Base-by-base conservation (phyloP, 1,140 invertebrate species). In the Trinorchestia longiramus region DNA sequence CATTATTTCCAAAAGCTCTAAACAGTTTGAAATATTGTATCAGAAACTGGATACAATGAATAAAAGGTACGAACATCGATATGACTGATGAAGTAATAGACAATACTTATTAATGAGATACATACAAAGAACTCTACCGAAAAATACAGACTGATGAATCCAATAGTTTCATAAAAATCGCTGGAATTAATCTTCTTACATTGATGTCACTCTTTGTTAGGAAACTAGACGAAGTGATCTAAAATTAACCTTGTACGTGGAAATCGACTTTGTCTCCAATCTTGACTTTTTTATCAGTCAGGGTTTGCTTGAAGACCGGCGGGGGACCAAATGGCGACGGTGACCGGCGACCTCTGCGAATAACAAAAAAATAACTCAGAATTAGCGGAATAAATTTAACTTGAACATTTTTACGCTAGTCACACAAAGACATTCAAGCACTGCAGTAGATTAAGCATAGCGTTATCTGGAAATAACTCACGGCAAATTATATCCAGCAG, bases 221-320 rank as follows among this genome's bases (percentile, higher is more conserved):
- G 47, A 53, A 53, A 53, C 19, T 19, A 53, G 47, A 53, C 6
- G 19, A 19, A 53, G 6, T 53, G 19, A 53, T 23, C 36, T 77
- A 1, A 1, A 77, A 42, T 43, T 90, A 97, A 98, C 98, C 98
- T 98, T 98, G 98, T 97, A 98, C 98, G 96, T 98, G 98, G 90
- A 99, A 97, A 43, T 98, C 97, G 45, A 99, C 97, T 53, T 98
- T 97, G 96, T 98, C 98, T 91, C 98, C 98, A 97, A 99, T 98
- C 97, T 98, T 98, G 96, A 98, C 98, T 97, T 98, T 98, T 97
- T 98, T 98, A 97, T 98, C 98, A 96, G 98, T 97, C 96, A 99
- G 97, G 97, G 98, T 98, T 97, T 98, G 98, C 44, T 98, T 98
- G 97, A 99, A 98, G 96, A 98, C 98, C 95, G 98, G 97, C 36